Conservation (phyloP, 2,888 invertebrate species). For the Zygothrica quintamaculata region DNA sequence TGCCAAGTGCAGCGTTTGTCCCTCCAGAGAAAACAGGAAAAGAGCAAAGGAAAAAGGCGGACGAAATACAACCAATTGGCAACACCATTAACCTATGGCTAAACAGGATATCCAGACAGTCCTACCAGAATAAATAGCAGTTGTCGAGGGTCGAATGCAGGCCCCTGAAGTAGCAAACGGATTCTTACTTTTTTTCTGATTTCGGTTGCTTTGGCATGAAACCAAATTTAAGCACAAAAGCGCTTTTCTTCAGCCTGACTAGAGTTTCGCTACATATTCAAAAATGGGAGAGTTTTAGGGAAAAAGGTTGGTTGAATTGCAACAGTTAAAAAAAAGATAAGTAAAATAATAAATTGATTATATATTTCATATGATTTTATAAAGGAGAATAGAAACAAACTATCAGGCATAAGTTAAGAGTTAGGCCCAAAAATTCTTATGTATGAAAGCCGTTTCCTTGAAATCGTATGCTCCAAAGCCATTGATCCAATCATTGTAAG, state of each 20-base stretch:
- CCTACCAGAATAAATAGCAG: slow-evolving; percentile 41
- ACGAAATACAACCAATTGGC: slow-evolving; percentile 69
- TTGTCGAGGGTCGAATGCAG: slow-evolving; percentile 34
- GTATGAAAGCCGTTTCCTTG: slow-evolving; percentile 1
- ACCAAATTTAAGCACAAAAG: slow-evolving; percentile 46
- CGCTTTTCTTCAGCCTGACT: slow-evolving; percentile 41
- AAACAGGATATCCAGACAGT: too few species aligned
- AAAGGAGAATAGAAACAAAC: too few species aligned
- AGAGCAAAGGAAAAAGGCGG: slow-evolving; percentile 40
- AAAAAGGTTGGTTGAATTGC: not conserved
- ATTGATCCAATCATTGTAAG: slow-evolving; percentile 6
- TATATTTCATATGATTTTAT: too few species aligned
- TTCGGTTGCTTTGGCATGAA: slow-evolving; percentile 36
- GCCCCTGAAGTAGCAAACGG: slow-evolving; percentile 51
- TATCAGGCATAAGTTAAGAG: too few species aligned
- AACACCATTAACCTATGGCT: slow-evolving; percentile 62
- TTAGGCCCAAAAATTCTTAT: slow-evolving; percentile 16
- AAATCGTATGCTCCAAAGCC: slow-evolving; percentile 27
- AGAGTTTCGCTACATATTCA: slow-evolving; percentile 28
- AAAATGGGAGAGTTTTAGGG: slow-evolving; percentile 1
- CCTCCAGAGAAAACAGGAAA: slow-evolving; percentile 29
- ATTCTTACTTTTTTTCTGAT: slow-evolving; percentile 4
- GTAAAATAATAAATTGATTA: too few species aligned
- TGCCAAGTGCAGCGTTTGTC: slow-evolving; percentile 66
- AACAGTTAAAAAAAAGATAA: not conserved